Evolutionary conservation across 2,888 invertebrate genomes (phyloP).

Genomic region (Papilio elwesi): DNA sequence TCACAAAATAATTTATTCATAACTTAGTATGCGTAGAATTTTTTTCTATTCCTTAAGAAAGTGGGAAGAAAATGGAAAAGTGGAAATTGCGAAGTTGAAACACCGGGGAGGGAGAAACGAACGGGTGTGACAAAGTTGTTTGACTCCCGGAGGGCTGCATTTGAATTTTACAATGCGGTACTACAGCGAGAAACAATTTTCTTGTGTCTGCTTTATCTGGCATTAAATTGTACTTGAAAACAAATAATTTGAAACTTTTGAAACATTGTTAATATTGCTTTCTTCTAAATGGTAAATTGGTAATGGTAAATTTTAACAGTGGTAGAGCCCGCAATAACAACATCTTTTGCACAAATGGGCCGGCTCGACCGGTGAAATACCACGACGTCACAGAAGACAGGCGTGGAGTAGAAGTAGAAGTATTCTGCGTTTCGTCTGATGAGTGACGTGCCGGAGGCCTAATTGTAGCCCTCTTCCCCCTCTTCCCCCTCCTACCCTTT

Average conservation of each 20-base stretch:
- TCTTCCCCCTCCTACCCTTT: too few species aligned
- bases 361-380: too few species aligned
- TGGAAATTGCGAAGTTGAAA: conserved; percentile 18
- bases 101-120: conserved; percentile 7
- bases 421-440: too few species aligned
- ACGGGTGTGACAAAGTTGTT: conserved; percentile 13
- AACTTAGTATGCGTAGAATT: conserved; percentile 3
- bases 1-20: conserved; percentile 11
- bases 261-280: background rate
- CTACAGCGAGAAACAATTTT: background rate
- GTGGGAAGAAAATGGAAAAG: conserved; percentile 19
- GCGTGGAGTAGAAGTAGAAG: too few species aligned
- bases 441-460: too few species aligned
- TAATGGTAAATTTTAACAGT: too few species aligned
- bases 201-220: conserved; percentile 6
- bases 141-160: conserved; percentile 12
- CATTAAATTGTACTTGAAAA: background rate
- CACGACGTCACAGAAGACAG: too few species aligned
- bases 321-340: too few species aligned
- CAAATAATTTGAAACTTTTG: conserved; percentile 3
- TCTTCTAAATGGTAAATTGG: background rate
- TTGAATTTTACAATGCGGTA: conserved; percentile 38
- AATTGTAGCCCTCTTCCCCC: too few species aligned
- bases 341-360: too few species aligned
- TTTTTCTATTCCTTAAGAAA: conserved; percentile 14